Conservation (phyloP, 2,797 vertebrate species). For the Pangasius djambal region DNA sequence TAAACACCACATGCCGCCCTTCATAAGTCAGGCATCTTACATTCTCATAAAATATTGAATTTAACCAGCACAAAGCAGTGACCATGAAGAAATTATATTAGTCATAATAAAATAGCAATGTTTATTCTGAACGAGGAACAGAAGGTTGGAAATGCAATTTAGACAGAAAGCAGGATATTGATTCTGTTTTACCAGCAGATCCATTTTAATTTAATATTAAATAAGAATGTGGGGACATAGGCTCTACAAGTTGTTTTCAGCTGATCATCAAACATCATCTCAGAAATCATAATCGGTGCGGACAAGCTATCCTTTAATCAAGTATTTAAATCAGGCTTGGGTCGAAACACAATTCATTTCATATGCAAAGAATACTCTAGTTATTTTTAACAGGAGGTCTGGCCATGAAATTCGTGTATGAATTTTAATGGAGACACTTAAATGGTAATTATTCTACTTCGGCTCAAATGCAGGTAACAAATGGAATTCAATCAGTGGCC, state of each 20-base stretch:
- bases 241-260: slow-evolving; percentile 66
- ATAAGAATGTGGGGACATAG: slow-evolving; percentile 69
- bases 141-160: slow-evolving; percentile 81
- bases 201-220: slow-evolving; percentile 85
- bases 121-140: slow-evolving; percentile 76
- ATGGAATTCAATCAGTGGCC: slow-evolving; percentile 99
- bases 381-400: slow-evolving; percentile 96
- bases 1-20: neutral
- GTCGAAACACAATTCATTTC: slow-evolving; percentile 86
- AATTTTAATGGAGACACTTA: slow-evolving; percentile 99
- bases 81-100: slow-evolving; percentile 57
- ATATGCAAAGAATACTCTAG: slow-evolving; percentile 96
- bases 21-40: slow-evolving; percentile 5
- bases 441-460: slow-evolving; percentile 99
- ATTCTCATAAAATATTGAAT: slow-evolving; percentile 38
- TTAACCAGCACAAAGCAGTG: slow-evolving; percentile 50
- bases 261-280: slow-evolving; percentile 73
- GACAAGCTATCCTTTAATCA: slow-evolving; percentile 69
- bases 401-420: slow-evolving; percentile 99
- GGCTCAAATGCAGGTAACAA: slow-evolving; percentile 99
- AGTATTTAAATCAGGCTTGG: slow-evolving; percentile 71
- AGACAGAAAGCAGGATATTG: slow-evolving; percentile 76
- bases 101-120: slow-evolving; percentile 68
- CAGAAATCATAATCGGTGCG: slow-evolving; percentile 76
- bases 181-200: slow-evolving; percentile 80